Conservation (phyloP, 2,113 vertebrate genomes). For the Ophiodon elongatus region DNA sequence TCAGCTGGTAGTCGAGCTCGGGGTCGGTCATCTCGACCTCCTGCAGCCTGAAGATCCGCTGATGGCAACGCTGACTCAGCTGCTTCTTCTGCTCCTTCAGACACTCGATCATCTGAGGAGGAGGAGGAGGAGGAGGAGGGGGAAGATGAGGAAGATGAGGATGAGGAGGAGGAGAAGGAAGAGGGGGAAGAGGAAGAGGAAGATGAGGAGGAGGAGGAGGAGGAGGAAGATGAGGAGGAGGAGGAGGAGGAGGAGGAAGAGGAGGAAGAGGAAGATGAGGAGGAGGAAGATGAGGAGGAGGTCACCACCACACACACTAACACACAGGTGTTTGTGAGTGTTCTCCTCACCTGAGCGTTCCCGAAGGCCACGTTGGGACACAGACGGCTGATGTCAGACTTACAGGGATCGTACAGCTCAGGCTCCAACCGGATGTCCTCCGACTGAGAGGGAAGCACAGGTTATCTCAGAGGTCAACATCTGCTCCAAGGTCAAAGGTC, state of each 20-base stretch:
- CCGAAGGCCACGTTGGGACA: conserved; percentile 94
- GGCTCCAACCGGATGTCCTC: conserved; percentile 97
- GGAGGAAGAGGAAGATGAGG: not conserved
- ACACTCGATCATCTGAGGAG: conserved; percentile 88
- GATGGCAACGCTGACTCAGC: conserved; percentile 90
- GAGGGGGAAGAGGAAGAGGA: not conserved
- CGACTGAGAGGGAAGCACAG: conserved; percentile 80
- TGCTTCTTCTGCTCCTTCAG: conserved; percentile 95
- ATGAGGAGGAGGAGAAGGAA: no score
- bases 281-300: not conserved
- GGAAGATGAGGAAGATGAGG: no score
- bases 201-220: not conserved
- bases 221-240: not conserved
- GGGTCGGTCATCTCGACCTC: conserved; percentile 98
- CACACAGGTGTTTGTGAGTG: no score
- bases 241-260: not conserved
- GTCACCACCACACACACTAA: no score
- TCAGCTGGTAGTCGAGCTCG: conserved; percentile 96
- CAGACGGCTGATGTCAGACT: conserved; percentile 91
- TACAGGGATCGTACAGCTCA: conserved; percentile 93
- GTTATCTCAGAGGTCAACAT: no score
- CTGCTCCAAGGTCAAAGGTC: no score
- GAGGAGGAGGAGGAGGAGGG: not conserved
- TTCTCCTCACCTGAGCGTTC: conserved; percentile 90
- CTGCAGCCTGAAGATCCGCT: conserved; percentile 95